Base-by-base conservation (phyloP, 2,797 vertebrate species). In the Oreonectes daqikongensis region DNA sequence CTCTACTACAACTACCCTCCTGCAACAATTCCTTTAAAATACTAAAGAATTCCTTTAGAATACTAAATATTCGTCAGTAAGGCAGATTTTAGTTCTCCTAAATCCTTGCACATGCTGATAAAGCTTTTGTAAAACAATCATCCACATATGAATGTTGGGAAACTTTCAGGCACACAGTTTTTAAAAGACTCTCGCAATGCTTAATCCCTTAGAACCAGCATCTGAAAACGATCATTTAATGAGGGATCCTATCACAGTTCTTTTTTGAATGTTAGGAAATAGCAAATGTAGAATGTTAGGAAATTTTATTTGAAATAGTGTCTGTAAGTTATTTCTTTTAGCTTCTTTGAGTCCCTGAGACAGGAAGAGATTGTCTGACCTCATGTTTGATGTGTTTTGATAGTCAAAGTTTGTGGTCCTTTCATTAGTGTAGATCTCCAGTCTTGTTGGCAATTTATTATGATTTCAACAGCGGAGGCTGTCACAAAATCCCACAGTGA, bases 401-500 rank as follows among this genome's bases (percentile, higher is more conserved):
- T 52, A 40, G 30, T n/a, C 18, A 61, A 63, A 30, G 35, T 44
- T 24, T 67, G 52, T 66, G 50, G 52, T 67, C 50, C 24, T 59
- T 14, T 24, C n/a, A 30, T 70, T 70, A 40, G 32, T 70, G 22
- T 46, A 69, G 57, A 69, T 77, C 55, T 77, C 57, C 48, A 28
- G 44, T 75, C 35, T 38, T 46, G 15, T 46, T 40, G 32, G 61
- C 32, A 65, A 12, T 53, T 55, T 28, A 65, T 55, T 11, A 38
- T 24, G n/a, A 64, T 30, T 12, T 15, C 1, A 5, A 18, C 8
- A 22, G 44, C 28, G 80, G 40, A 69, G 8, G 11, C 5, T n/a
- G 18, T 96, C 94, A 96, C 92, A 95, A 90, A 82, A 96, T 92
- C 73, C 86, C 91, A 0, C 95, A 95, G 84, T 92, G 94, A 40